Evolutionary conservation across 2,797 vertebrate genomes (phyloP), one percentile per base, ranked within the genome.

Genomic region (Pangasius djambal): DNA sequence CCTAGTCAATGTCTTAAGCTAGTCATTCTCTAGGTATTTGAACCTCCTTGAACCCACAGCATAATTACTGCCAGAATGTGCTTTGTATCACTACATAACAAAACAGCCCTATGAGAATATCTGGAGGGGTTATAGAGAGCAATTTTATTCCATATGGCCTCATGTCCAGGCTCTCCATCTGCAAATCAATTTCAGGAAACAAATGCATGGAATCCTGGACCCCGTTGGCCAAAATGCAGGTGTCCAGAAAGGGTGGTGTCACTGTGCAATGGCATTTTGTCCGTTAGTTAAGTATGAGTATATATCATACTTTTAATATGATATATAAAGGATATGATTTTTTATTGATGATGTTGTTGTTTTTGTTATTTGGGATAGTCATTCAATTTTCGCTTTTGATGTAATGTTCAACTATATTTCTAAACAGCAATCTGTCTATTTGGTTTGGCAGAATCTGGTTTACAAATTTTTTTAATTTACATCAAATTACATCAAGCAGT

Each of bases 91-190:
- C 74, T 50, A 50, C 6, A 50, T 77, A 48, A 72, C 70, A 40
- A 40, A 72, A 72, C 12, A 8, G 3, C 70, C 70, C 22, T 75
- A 0, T 77, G 25, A 50, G 25, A 77, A 77, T 77, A 77, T 77
- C 12, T 75, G 5, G 74, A 75, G 10, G 22, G 44, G n/a, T 18
- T 31, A 28, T 50, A 34, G 57, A 89, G 74, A 88, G 83, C 93
- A 90, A 92, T 94, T 93, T 94, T 93, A 92, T 94, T 93, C 92
- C 91, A 90, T 92, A 91, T 90, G 34, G 89, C 85, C 91, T 92
- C 94, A 94, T 95, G 93, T 94, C 88, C 34, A 90, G 93, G 93
- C 93, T 78, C 15, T 78, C 74, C n/a, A 52, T n/a, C 28, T 52
- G 48, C 15, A 52, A n/a, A 78, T 50, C 75, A 16, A 31, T 28